Conservation (phyloP, 2,888 invertebrate genomes). For the Ophraella communa region DNA sequence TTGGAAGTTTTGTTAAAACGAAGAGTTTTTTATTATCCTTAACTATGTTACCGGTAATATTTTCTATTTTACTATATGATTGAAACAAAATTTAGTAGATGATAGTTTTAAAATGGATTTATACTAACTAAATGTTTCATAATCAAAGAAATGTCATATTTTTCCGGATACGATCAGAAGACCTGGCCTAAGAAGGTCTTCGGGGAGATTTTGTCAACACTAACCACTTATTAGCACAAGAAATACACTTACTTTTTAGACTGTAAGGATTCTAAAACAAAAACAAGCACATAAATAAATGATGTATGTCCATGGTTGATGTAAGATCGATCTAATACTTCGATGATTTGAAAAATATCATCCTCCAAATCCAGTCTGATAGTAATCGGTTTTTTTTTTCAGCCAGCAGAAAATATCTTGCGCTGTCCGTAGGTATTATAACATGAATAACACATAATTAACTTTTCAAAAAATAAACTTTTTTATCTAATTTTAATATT, state of each 20-base stretch:
- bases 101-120: no score
- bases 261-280: slow-evolving; percentile 8
- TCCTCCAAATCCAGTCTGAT: not conserved
- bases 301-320: not conserved
- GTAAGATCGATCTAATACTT: not conserved
- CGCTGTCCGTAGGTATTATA: no score
- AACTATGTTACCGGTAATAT: no score
- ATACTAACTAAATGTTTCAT: no score
- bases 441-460: no score
- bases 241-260: slow-evolving; percentile 2
- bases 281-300: not conserved
- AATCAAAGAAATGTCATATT: no score
- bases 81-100: no score
- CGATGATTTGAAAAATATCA: not conserved
- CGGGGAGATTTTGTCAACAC: not conserved
- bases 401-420: not conserved
- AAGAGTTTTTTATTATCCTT: no score
- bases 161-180: not conserved
- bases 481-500: no score
- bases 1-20: no score
- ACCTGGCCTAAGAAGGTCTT: slow-evolving; percentile 2
- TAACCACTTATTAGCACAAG: not conserved
- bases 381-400: not conserved
- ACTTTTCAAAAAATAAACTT: no score
- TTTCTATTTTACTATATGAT: no score